phyloP scores from a whole-genome alignment of 2,888 invertebrate genomes.

The Orthonevra nobilis region DNA sequence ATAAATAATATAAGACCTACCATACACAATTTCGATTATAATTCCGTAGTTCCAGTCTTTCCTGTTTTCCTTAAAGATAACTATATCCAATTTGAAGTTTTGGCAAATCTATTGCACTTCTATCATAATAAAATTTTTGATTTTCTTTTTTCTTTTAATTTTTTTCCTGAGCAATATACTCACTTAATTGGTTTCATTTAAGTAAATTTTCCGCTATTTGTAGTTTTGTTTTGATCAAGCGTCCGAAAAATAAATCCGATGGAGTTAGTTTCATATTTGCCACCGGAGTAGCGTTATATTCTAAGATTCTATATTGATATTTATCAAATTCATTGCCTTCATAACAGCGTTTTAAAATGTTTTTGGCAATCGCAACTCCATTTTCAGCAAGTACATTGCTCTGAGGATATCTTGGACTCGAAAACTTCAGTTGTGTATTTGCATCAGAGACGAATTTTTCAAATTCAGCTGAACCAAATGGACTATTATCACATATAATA shows the following conservation, averaged over 20 bases:
- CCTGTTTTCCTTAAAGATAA: conserved; percentile 19
- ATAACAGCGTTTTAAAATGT: conserved; percentile 60
- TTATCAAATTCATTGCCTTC: conserved; percentile 19
- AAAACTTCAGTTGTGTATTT: conserved; percentile 44
- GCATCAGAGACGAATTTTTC: conserved; percentile 18
- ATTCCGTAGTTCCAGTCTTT: not conserved
- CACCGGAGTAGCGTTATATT: conserved; percentile 53
- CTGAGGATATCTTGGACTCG: conserved; percentile 63
- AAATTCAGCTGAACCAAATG: conserved; percentile 53
- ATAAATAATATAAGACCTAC: not conserved
- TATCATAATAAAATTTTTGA: too few relatives aligned
- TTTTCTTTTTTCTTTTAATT: too few relatives aligned
- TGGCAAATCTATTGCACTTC: conserved; percentile 5
- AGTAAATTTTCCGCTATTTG: too few relatives aligned
- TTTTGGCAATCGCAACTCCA: conserved; percentile 58
- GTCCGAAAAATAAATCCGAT: conserved; percentile 49
- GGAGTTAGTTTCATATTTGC: conserved; percentile 38
- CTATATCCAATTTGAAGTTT: not conserved
- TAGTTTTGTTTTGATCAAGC: too few relatives aligned
- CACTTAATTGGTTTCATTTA: too few relatives aligned
- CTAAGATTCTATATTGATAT: conserved; percentile 49
- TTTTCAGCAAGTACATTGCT: conserved; percentile 64
- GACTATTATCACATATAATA: conserved; percentile 70
- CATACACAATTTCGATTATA: too few relatives aligned
- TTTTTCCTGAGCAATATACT: too few relatives aligned